Evolutionary conservation across 2,113 vertebrate genomes (phyloP), one percentile per base, ranked within the genome.

Genomic region (Eolophus roseicapilla): DNA sequence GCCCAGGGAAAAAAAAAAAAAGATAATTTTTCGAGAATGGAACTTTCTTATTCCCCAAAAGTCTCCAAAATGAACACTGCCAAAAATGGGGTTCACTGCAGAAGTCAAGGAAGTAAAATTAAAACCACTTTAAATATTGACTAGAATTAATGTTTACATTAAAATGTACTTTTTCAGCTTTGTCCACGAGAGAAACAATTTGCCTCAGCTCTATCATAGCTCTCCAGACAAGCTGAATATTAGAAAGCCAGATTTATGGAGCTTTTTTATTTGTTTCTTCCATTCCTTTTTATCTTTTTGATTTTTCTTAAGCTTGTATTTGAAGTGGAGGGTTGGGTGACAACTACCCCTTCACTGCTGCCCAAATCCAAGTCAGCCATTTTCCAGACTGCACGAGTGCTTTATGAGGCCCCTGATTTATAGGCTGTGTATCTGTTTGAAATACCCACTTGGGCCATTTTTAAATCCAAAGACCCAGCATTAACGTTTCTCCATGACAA

Each of bases 61-160:
- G 31, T 6, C 70, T 67, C 47, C 29, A 27, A 60, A 31, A 75
- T 3, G 15, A 80, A 43, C 19, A 5, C 33, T 20, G 67, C 28
- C 27, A 50, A 43, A 70, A 68, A 50, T 0, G 2, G 28, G 31
- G 1, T 7, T 82, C 23, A 17, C 52, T 20, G 50, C 50, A 82
- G n/a, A 62, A 70, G 24, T 6, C 0, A 0, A 85, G 11, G 60
- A 85, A 49, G n/a, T 10, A 0, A 2, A 88, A 62, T 33, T 19
- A 79, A 52, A 76, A 39, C 11, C 1, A 10, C 20, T 70, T 74
- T 70, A 33, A 52, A 47, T 35, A 68, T 0, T 29, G 24, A 59
- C 18, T n/a, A 63, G 63, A 64, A 80, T 43, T 39, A 43, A 49
- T 6, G 10, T 37, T 68, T 76, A 16, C 50, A 65, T 57, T 75